Percentiles rank a stretch among this genome's conserved stretches.
phyloP scores from a whole-genome alignment of 2,113 vertebrate species.

The Candoia aspera region DNA sequence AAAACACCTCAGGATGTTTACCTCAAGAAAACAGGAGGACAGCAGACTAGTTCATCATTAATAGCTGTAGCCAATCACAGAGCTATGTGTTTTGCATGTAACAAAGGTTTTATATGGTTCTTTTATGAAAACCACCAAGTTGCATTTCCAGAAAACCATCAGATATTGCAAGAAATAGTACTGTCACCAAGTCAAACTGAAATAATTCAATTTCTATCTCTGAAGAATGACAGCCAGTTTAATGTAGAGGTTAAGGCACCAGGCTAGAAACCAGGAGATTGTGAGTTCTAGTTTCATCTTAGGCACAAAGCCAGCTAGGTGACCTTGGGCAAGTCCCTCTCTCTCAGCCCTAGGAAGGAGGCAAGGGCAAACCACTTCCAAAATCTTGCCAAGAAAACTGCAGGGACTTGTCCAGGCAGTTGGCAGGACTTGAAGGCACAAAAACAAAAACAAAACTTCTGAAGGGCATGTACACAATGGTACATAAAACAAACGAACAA shows the following conservation, averaged over 20 bases:
- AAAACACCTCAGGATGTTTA: background rate
- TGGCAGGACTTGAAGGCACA: background rate
- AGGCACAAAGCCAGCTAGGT: background rate
- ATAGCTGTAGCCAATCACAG: background rate
- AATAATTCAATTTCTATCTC: background rate
- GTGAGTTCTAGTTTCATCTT: background rate
- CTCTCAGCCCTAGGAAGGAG: background rate
- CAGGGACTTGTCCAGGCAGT: background rate
- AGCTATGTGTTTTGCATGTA: background rate
- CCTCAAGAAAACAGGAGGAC: background rate
- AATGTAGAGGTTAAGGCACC: background rate
- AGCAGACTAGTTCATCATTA: background rate
- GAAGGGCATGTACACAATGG: background rate
- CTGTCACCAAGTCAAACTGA: background rate
- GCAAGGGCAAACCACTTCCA: background rate
- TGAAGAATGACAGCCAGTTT: background rate
- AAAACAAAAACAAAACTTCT: background rate
- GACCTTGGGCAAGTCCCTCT: background rate
- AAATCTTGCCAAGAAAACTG: background rate
- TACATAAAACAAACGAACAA: background rate
- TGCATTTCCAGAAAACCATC: background rate
- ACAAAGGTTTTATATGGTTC: too few species aligned
- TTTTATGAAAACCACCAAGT: background rate
- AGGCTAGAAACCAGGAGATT: background rate
- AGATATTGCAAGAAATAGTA: background rate